Conservation (phyloP, 2,797 vertebrate genomes). For the Pipistrellus pipistrellus region DNA sequence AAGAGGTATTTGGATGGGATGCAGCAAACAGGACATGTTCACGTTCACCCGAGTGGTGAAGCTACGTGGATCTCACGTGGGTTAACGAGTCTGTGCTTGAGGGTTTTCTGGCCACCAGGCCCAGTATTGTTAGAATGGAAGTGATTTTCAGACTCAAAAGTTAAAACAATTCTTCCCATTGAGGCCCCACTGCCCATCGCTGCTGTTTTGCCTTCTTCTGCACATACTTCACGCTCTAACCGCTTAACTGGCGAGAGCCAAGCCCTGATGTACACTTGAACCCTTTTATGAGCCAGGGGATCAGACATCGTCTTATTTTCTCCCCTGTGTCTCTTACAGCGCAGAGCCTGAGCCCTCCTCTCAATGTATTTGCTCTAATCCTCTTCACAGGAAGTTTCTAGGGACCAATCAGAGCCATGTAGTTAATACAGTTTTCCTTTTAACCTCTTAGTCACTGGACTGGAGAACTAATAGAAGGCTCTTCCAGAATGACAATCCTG, state of each 20-base stretch:
- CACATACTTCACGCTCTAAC: neutral
- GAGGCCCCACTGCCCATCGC: neutral
- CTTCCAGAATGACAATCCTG: neutral
- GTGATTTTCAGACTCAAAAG: neutral
- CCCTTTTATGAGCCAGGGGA: neutral
- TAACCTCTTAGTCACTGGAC: conserved; percentile 50
- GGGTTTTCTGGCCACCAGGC: neutral
- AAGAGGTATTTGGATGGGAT: neutral
- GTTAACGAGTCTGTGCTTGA: neutral
- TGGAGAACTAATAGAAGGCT: neutral
- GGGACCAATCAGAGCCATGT: conserved; percentile 46
- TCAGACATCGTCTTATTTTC: neutral
- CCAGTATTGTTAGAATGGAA: neutral
- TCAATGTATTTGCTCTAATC: conserved; percentile 28
- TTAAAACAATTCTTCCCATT: neutral
- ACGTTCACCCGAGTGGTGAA: neutral
- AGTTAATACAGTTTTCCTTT: conserved; percentile 39
- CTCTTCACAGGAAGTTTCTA: conserved; percentile 60
- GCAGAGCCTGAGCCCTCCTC: neutral
- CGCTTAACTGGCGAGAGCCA: neutral
- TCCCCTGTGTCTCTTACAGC: neutral
- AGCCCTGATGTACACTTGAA: neutral
- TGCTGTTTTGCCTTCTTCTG: neutral
- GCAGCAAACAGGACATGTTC: neutral
- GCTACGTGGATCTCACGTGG: neutral